Evolutionary conservation across 1,140 invertebrate species (phyloP), one percentile per base, ranked within the genome.

Genomic region (Cotesia glomerata): DNA sequence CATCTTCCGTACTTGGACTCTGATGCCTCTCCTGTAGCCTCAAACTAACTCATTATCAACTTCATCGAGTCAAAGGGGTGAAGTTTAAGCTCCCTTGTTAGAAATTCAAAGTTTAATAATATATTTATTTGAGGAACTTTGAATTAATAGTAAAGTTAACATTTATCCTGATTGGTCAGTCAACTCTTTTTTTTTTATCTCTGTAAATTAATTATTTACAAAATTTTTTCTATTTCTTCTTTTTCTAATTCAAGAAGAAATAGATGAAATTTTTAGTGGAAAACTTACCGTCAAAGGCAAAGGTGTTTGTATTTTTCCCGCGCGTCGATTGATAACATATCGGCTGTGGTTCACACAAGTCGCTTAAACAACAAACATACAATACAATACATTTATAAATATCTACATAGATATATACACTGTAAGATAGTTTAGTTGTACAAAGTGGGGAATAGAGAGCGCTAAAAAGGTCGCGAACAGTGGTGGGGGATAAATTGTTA

Each of bases 281-380:
- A 32, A 62, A 71, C 59, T 5, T 39, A 11, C 8, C 58, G 59
- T 9, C 65, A 63, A 64, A 59, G 74, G 68, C 72, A 52, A 76
- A 66, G 63, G 74, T 18, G 34, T 35, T 79, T 74, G 74, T 78
- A 78, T 78, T 80, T 80, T 80, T 78, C 75, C 76, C 76, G 79
- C 75, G 75, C 77, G 76, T 78, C 77, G 72, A 74, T 70, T 75
- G 78, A 80, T 78, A 80, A 80, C 79, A 16, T 78, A 78, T 78
- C 79, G 79, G 77, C 77, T 62, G 77, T 75, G 54, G 77, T 62
- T 64, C 70, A 71, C 71, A 67, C 75, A 70, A 77, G 70, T 72
- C 74, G 73, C 70, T 74, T 71, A 73, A 74, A 77, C 71, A 71
- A 58, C 54, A 16, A 56, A 18, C 16, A 18, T 56, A 56, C n/a